A percentile compares a stretch with the other conserved stretches of the same genome.
These are phyloP conservation scores for Acleris literana DNA, from an alignment of 2,888 invertebrate species.

Conservation along the genomic window DNA sequence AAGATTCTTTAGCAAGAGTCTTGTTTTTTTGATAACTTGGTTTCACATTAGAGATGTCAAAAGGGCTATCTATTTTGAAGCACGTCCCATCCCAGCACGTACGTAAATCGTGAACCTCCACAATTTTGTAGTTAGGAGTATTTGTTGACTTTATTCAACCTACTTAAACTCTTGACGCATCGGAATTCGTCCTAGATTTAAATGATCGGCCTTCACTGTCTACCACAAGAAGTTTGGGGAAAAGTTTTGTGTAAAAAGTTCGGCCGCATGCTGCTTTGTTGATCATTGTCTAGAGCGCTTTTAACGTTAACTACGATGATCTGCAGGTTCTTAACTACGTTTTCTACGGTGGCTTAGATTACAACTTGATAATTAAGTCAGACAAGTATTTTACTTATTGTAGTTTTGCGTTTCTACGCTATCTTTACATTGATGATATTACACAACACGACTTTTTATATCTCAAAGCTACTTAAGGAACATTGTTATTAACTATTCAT, in stretches of 20 bases:
- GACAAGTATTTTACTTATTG: neutral
- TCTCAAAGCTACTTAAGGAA: neutral
- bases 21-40: neutral
- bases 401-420: neutral
- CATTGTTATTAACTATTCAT: neutral
- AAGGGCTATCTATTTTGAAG: constrained; percentile 59
- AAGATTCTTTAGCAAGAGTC: neutral
- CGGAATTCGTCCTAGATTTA: constrained; percentile 73
- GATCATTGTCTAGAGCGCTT: constrained; percentile 22
- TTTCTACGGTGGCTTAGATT: neutral
- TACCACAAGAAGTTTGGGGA: constrained; percentile 58
- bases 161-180: constrained; percentile 67
- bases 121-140: constrained; percentile 57
- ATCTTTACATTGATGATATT: neutral
- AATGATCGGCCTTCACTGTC: constrained; percentile 62
- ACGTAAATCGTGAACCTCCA: constrained; percentile 52
- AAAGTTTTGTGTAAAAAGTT: constrained; percentile 46
- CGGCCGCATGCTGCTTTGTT: constrained; percentile 42
- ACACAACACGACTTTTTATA: neutral
- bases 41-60: constrained; percentile 30
- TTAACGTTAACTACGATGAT: constrained; percentile 6
- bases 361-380: neutral
- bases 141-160: constrained; percentile 65
- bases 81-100: constrained; percentile 56
- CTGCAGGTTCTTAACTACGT: neutral